Evolutionary conservation across 2,888 invertebrate genomes (phyloP).

Genomic region (Loripinus fragilis): DNA sequence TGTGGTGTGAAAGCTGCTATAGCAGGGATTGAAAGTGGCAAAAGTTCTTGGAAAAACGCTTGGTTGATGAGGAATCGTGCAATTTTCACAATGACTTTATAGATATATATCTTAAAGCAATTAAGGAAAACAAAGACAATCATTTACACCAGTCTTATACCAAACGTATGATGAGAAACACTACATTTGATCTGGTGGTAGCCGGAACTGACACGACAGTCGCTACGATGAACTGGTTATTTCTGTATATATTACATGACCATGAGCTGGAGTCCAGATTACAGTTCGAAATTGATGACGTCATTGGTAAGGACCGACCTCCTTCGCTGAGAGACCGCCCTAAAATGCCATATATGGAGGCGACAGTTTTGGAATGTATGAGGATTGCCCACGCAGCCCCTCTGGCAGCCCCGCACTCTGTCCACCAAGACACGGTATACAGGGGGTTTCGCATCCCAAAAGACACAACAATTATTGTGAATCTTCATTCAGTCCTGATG

Average conservation of each 20-base stretch:
- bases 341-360: conserved; percentile 69
- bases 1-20: background rate
- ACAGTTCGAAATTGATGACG: conserved; percentile 64
- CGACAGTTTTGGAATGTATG: conserved; percentile 73
- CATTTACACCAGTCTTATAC: conserved; percentile 10
- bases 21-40: background rate
- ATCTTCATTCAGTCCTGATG: conserved; percentile 64
- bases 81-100: background rate
- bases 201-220: conserved; percentile 88
- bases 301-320: conserved; percentile 77
- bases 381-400: conserved; percentile 70
- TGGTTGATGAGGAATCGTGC: background rate
- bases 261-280: conserved; percentile 85
- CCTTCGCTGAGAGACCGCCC: conserved; percentile 61
- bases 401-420: conserved; percentile 62
- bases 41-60: background rate
- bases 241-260: conserved; percentile 91
- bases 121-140: background rate
- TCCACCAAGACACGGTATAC: conserved; percentile 64
- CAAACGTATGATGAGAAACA: conserved; percentile 47
- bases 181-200: conserved; percentile 65
- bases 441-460: conserved; percentile 75
- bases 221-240: conserved; percentile 92
- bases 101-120: background rate
- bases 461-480: conserved; percentile 64